Evolutionary conservation across 2,797 vertebrate genomes (phyloP).

Genomic region (Sebastes nivosus): DNA sequence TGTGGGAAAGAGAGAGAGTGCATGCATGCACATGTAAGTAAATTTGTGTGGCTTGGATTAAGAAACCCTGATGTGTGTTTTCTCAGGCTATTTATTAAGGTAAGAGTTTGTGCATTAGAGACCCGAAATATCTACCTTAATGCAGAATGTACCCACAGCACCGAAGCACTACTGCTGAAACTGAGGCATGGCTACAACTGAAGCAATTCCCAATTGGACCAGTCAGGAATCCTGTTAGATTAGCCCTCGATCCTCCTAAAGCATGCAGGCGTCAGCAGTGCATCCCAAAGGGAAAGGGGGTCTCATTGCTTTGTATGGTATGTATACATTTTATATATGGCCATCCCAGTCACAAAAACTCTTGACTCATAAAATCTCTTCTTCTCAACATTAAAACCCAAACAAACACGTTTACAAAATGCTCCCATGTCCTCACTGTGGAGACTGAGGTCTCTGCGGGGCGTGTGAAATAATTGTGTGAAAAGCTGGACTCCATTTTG

Average conservation of each 20-base stretch:
- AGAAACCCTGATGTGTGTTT: slow-evolving; percentile 37
- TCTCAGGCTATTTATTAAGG: slow-evolving; percentile 47
- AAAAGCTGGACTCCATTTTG: slow-evolving; percentile 60
- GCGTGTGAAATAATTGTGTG: slow-evolving; percentile 66
- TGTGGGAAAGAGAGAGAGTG: neutral
- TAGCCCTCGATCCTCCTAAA: slow-evolving; percentile 42
- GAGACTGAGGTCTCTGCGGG: slow-evolving; percentile 49
- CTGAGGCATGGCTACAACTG: neutral
- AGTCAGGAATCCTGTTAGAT: slow-evolving; percentile 55
- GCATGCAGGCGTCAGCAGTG: slow-evolving; percentile 44
- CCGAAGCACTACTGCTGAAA: slow-evolving; percentile 13
- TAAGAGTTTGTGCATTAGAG: slow-evolving; percentile 38
- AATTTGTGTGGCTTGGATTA: slow-evolving; percentile 48
- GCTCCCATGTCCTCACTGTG: slow-evolving; percentile 30
- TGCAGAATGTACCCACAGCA: slow-evolving; percentile 35
- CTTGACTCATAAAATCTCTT: slow-evolving; percentile 44
- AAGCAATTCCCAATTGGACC: slow-evolving; percentile 40
- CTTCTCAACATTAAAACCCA: slow-evolving; percentile 33
- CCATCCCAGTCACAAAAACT: slow-evolving; percentile 17
- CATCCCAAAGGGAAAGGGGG: slow-evolving; percentile 29
- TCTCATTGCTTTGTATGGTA: slow-evolving; percentile 23
- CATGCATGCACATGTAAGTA: slow-evolving; percentile 43
- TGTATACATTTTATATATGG: slow-evolving; percentile 27
- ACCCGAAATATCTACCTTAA: slow-evolving; percentile 34
- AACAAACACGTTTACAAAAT: slow-evolving; percentile 44